Base-by-base conservation (phyloP, 1,140 invertebrate genomes). In the Pomacea maculata region DNA sequence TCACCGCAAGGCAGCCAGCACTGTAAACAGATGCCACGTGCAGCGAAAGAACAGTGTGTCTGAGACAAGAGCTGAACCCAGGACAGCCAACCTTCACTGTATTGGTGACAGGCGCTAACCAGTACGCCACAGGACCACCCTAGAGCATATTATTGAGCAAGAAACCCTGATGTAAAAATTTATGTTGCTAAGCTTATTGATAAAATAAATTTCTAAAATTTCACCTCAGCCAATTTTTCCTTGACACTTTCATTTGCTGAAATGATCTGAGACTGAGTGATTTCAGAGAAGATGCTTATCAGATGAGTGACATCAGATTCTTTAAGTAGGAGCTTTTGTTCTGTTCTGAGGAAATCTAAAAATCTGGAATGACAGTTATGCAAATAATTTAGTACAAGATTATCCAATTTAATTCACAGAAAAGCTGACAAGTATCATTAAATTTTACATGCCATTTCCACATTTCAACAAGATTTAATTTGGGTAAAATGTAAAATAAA, bases 221-320 rank as follows among this genome's bases (percentile, higher is more conserved):
- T n/a, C 21, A 70, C 67, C 67, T 70, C 67, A 5, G 67, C 67
- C 11, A n/a, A 17, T n/a, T 70, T n/a, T 70, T n/a, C 7, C 21
- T 15, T 14, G 14, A 12, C n/a, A 25, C 11, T 17, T n/a, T 70
- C 21, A 25, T 12, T 34, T 70, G 11, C 67, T 5, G 67, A 34
- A n/a, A 11, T n/a, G n/a, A 21, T 25, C 1, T 11, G 11, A 70
- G 21, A 11, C 7, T 70, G 12, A 11, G 21, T 11, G 12, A 34
- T 34, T 25, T 75, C 73, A 9, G 76, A 29, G 19, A 78, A 45
- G 15, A 78, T 63, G 34, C 45, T 5, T 21, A 78, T 15, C 76
- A 78, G 52, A 21, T 68, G 63, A 29, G 3, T 67, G 14, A 78
- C 76, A 34, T 78, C 76, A 54, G 76, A 78, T 55, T 68, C 76